Base-by-base conservation (phyloP, 1,140 invertebrate species). In the Drosophila repletoides region DNA sequence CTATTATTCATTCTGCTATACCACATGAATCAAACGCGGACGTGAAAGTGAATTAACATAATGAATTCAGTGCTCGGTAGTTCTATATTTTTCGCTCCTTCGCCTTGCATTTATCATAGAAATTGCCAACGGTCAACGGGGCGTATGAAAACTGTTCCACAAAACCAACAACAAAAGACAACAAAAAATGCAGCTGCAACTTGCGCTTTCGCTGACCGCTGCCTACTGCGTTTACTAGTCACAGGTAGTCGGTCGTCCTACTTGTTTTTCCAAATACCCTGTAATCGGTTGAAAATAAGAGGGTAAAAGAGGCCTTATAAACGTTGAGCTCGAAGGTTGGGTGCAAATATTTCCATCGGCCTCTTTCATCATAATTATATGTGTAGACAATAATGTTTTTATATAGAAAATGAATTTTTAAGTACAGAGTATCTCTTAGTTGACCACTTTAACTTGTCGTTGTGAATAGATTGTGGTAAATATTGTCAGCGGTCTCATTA, bases 1-100 rank as follows among this genome's bases (percentile, higher is more conserved):
- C n/a, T n/a, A n/a, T n/a, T n/a, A n/a, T n/a, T n/a, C n/a, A n/a
- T n/a, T n/a, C n/a, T n/a, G n/a, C n/a, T n/a, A n/a, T n/a, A n/a
- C n/a, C n/a, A 17, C 12, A 28, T 28, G 26, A 29, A 15, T 31
- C 6, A 5, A n/a, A 29, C 17, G 17, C 9, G 15, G 34, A 9
- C 15, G 14, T 41, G 51, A 72, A 76, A 76, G 67, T 72, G 72
- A 76, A 84, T 84, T 84, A 76, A 55, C 51, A 86, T 84, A 86
- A 84, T 86, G 80, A 75, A 80, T 63, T 59, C 59, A 60, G 64
- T 67, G 51, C 43, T 53, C n/a, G 59, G 12, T 19, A 19, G 28
- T 17, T 52, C 58, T 12, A 55, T 28, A 28, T 7, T 60, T 36
- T 51, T n/a, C 10, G 2, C 45, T 21, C 2, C 34, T 2, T 5